A percentile compares a stretch with the other conserved stretches of the same genome.
Conservation (phyloP, 2,888 invertebrate species). For the Stenotaenia linearis region DNA sequence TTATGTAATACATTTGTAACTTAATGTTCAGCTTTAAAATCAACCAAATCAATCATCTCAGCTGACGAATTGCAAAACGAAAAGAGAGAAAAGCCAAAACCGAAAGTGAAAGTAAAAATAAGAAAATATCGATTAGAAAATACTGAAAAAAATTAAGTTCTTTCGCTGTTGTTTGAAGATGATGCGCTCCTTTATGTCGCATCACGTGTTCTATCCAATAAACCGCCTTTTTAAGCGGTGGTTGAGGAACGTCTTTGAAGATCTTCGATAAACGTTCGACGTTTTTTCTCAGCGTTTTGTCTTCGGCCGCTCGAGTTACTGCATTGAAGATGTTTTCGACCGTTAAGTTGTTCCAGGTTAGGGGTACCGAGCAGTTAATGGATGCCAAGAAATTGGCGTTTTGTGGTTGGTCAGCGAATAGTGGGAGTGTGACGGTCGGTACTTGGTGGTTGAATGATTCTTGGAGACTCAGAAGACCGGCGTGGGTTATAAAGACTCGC, state of each 20-base stretch:
- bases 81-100: too few species aligned
- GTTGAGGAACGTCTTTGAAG: not conserved
- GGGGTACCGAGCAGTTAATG: not conserved
- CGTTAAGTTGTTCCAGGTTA: not conserved
- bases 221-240: not conserved
- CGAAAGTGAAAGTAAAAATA: constrained; percentile 47
- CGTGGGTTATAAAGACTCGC: not conserved
- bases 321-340: not conserved
- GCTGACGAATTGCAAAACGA: too few species aligned
- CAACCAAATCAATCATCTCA: too few species aligned
- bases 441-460: not conserved
- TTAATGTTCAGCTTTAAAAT: too few species aligned
- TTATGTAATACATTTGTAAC: too few species aligned
- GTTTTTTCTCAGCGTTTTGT: not conserved
- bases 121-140: not conserved
- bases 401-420: not conserved
- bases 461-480: not conserved
- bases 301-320: not conserved
- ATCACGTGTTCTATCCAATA: not conserved
- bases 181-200: not conserved
- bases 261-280: not conserved
- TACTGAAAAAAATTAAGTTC: not conserved
- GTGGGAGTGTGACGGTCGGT: not conserved
- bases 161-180: not conserved
- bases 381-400: not conserved